These are phyloP conservation scores for Pyrocoelia pectoralis DNA, from an alignment of 2,888 invertebrate genomes.

Conservation along the genomic window DNA sequence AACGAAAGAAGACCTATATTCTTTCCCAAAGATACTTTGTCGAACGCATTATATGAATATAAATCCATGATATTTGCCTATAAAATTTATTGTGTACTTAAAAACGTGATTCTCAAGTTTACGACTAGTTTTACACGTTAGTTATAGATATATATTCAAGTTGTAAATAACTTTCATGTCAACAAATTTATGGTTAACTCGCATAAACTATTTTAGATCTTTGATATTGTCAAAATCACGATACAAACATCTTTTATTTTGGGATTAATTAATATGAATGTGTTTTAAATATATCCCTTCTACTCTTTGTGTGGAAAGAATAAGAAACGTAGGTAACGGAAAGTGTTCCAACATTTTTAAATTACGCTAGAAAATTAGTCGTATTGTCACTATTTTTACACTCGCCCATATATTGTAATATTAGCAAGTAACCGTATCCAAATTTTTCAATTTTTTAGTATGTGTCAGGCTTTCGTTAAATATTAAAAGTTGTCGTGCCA, in stretches of 20 bases:
- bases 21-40: conserved; percentile 39
- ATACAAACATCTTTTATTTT: conserved; percentile 11
- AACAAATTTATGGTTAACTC: conserved; percentile 45
- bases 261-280: neutral
- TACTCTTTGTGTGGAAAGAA: too few relatives aligned
- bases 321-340: too few relatives aligned
- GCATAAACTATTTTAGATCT: conserved; percentile 29
- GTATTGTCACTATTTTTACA: too few relatives aligned
- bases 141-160: conserved; percentile 41
- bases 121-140: conserved; percentile 49
- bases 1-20: conserved; percentile 30
- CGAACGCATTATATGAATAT: conserved; percentile 34
- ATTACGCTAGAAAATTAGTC: too few relatives aligned
- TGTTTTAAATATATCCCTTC: too few relatives aligned
- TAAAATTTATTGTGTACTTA: conserved; percentile 51
- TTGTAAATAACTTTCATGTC: conserved; percentile 44
- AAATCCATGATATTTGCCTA: conserved; percentile 47
- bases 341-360: too few relatives aligned
- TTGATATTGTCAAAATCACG: conserved; percentile 2
- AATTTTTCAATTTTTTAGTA: too few relatives aligned
- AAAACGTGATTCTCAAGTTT: conserved; percentile 48
- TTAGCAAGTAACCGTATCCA: too few relatives aligned
- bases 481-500: too few relatives aligned
- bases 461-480: too few relatives aligned
- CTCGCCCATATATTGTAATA: too few relatives aligned